Conservation (phyloP, 2,113 vertebrate species). For the Ophiodon elongatus region DNA sequence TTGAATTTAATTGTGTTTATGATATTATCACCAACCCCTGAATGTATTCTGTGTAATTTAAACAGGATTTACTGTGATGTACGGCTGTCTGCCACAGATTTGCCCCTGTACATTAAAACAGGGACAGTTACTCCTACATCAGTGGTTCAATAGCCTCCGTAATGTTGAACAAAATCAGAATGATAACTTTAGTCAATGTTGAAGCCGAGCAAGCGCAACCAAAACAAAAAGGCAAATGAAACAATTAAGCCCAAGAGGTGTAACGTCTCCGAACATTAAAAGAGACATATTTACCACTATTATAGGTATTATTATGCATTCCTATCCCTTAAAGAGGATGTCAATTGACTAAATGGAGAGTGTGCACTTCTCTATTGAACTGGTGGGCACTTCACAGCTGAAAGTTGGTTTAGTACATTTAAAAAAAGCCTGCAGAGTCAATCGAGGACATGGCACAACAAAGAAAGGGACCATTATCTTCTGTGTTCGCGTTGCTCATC, state of each 20-base stretch:
- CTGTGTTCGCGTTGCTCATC: not conserved
- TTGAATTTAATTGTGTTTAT: not conserved
- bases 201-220: not conserved
- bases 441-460: conserved; percentile 29
- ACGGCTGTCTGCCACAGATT: not conserved
- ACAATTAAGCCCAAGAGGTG: not conserved
- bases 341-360: conserved; percentile 6
- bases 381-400: not conserved
- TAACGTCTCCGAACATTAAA: not conserved
- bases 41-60: not conserved
- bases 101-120: not conserved
- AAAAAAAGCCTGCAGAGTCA: conserved; percentile 36
- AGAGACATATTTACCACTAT: not conserved
- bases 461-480: conserved; percentile 14
- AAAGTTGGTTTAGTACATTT: conserved; percentile 61
- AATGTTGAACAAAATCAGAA: not conserved
- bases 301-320: not conserved
- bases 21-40: not conserved
- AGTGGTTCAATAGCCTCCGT: not conserved
- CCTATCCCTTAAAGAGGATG: not conserved
- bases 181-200: not conserved
- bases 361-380: conserved; percentile 12
- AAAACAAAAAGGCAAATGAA: not conserved
- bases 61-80: too few relatives aligned
- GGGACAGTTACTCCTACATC: too few relatives aligned